Conservation (phyloP, 2,113 vertebrate species). For the Amblyopsis rosae region DNA sequence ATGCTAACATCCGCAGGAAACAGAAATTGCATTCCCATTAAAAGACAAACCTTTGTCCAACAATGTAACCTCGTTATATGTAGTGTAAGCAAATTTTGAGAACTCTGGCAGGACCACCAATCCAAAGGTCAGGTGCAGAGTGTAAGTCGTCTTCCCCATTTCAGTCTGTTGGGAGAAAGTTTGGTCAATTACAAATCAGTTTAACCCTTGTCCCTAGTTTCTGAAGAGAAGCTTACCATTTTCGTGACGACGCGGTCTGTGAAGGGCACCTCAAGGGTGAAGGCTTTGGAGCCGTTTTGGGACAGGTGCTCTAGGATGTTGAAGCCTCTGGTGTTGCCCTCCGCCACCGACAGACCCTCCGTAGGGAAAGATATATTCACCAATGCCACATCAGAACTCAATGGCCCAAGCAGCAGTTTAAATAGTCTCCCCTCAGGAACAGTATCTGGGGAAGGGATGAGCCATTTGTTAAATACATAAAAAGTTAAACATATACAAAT, state of each 20-base stretch:
- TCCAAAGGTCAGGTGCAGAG: constrained; percentile 58
- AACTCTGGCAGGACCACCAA: constrained; percentile 58
- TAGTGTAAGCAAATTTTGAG: constrained; percentile 35
- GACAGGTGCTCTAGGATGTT: constrained; percentile 45
- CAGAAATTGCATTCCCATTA: not conserved
- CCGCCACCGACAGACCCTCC: constrained; percentile 44
- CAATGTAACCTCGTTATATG: constrained; percentile 45
- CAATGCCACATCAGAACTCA: constrained; percentile 74
- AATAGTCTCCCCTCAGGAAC: constrained; percentile 58
- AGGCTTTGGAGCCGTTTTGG: constrained; percentile 67
- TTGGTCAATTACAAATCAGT: not conserved
- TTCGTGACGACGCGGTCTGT: constrained; percentile 54
- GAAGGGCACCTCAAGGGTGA: constrained; percentile 71
- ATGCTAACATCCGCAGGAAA: not conserved
- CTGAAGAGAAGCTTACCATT: constrained; percentile 49
- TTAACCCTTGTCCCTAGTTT: not conserved
- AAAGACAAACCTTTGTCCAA: constrained; percentile 45
- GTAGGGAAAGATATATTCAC: constrained; percentile 69
- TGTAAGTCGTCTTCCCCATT: constrained; percentile 8
- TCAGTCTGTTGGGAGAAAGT: constrained; percentile 42
- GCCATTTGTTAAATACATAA: too few relatives aligned
- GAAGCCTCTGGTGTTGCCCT: constrained; percentile 61
- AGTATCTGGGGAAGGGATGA: constrained; percentile 51
- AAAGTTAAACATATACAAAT: not conserved
- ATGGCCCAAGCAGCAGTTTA: constrained; percentile 70